Evolutionary conservation across 2,888 invertebrate genomes (phyloP).

Genomic region (Tillus elongatus): DNA sequence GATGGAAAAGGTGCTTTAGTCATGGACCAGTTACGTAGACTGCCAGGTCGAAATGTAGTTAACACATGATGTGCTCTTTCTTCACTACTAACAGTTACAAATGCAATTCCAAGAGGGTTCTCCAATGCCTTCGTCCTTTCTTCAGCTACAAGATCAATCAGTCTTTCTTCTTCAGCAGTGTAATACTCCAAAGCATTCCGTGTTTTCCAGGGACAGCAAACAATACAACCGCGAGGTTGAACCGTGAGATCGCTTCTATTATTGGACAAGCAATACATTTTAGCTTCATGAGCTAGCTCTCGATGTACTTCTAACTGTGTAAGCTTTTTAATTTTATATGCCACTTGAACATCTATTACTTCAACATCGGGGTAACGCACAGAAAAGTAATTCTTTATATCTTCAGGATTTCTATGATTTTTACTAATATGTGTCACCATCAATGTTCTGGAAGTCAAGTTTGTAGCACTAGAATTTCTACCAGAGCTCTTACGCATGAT

Average conservation of each 20-base stretch:
- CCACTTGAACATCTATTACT: constrained; percentile 79
- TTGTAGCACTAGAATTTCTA: constrained; percentile 60
- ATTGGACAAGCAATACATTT: constrained; percentile 71
- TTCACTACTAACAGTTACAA: constrained; percentile 71
- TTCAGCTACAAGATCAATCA: constrained; percentile 66
- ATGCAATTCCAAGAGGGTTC: constrained; percentile 81
- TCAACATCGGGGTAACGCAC: constrained; percentile 81
- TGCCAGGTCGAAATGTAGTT: constrained; percentile 52
- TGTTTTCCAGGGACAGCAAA: constrained; percentile 63
- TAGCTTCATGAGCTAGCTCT: constrained; percentile 68
- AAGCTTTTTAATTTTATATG: constrained; percentile 77
- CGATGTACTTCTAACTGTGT: constrained; percentile 65
- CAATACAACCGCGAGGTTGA: constrained; percentile 56
- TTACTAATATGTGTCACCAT: constrained; percentile 84
- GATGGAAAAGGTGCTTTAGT: constrained; percentile 83
- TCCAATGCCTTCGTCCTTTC: constrained; percentile 70
- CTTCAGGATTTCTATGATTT: constrained; percentile 63
- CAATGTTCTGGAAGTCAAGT: constrained; percentile 70
- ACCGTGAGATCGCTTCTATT: constrained; percentile 67
- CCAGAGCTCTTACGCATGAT: constrained; percentile 80
- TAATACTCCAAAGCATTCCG: constrained; percentile 84
- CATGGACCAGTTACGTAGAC: constrained; percentile 65
- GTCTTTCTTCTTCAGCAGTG: constrained; percentile 62
- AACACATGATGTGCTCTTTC: constrained; percentile 60
- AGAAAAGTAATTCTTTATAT: constrained; percentile 59